Evolutionary conservation across 1,140 invertebrate genomes (phyloP).

Genomic region (Sycophaga agraensis): DNA sequence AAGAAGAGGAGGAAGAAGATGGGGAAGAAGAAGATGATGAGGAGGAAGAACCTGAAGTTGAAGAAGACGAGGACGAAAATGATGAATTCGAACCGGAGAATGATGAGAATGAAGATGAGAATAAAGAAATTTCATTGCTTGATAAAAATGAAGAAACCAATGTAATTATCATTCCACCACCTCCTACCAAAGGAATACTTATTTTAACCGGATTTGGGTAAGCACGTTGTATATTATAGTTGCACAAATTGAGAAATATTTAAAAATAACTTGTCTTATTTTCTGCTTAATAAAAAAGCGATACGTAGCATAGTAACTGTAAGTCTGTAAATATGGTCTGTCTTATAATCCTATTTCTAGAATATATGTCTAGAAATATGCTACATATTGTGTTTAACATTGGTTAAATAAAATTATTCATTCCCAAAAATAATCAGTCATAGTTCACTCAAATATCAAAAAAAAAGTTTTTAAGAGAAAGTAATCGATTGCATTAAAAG

Average conservation of each 20-base stretch:
- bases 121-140: conserved; percentile 19
- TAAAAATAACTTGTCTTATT: background rate
- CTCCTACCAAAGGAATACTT: conserved; percentile 58
- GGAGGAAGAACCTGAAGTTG: conserved; percentile 40
- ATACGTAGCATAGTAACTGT: too few species aligned
- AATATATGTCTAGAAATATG: too few species aligned
- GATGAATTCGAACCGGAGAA: conserved; percentile 26
- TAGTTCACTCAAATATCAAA: too few species aligned
- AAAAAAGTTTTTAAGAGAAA: too few species aligned
- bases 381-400: too few species aligned
- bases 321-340: too few species aligned
- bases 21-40: conserved; percentile 34
- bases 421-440: too few species aligned
- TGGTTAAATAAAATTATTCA: too few species aligned
- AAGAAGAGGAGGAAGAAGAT: conserved; percentile 38
- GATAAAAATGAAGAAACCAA: conserved; percentile 30
- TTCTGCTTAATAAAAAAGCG: too few species aligned
- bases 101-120: conserved; percentile 31
- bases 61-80: conserved; percentile 36
- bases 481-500: too few species aligned
- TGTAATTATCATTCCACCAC: conserved; percentile 37
- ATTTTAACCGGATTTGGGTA: conserved; percentile 57
- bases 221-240: conserved; percentile 6
- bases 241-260: background rate
- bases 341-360: too few species aligned